Conservation (phyloP, 2,888 invertebrate species). For the Philaethria dido region DNA sequence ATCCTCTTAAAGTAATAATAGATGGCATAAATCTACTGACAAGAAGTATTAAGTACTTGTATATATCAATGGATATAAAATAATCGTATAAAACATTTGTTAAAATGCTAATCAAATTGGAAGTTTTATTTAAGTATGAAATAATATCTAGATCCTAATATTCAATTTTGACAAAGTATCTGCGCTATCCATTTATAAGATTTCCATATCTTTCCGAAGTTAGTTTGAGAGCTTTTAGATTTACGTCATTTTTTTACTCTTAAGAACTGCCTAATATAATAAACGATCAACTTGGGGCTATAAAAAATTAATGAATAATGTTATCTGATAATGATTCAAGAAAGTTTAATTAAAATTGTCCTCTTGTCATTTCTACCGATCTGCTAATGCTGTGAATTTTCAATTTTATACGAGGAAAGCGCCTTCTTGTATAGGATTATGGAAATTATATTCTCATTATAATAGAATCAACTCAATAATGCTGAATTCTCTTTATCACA, state of each 20-base stretch:
- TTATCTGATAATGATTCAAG: constrained; percentile 81
- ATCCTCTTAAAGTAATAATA: not conserved
- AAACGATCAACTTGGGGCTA: constrained; percentile 74
- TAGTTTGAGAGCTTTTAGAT: constrained; percentile 77
- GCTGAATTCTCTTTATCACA: constrained; percentile 40
- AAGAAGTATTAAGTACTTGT: not conserved
- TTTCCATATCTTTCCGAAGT: constrained; percentile 78
- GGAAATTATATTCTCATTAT: constrained; percentile 52
- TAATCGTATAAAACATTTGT: constrained; percentile 14
- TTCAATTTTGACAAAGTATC: constrained; percentile 72
- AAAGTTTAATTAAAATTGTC: constrained; percentile 82
- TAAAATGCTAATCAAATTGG: not conserved
- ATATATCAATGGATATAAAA: not conserved
- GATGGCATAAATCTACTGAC: no score
- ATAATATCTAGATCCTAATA: constrained; percentile 43
- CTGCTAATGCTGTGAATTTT: constrained; percentile 76
- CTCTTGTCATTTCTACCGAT: constrained; percentile 65
- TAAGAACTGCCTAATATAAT: constrained; percentile 75
- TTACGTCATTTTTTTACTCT: constrained; percentile 78
- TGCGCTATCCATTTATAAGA: constrained; percentile 53
- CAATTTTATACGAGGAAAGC: constrained; percentile 68
- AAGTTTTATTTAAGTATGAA: constrained; percentile 51
- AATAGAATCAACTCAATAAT: constrained; percentile 42
- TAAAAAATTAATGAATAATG: constrained; percentile 84
- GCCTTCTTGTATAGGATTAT: constrained; percentile 61